Percentiles rank a stretch among this genome's conserved stretches.
Evolutionary conservation across 1,140 invertebrate species (phyloP).

Genomic region (Prorops nasuta): DNA sequence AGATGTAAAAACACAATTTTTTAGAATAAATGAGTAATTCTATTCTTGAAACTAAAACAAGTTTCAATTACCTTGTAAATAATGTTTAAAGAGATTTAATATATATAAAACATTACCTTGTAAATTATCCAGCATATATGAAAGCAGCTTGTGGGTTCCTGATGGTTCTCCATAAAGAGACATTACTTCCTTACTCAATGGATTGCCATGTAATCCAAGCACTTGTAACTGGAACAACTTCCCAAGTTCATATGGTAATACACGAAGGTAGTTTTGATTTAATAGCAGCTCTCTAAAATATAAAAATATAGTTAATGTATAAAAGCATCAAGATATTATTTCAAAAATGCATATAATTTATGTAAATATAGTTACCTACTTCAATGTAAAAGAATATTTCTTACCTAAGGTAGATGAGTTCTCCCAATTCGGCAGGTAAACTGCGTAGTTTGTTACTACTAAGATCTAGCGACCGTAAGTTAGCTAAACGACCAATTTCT

Average conservation of each 20-base stretch:
- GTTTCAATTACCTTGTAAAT: too few species aligned
- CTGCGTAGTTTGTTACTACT: constrained; percentile 92
- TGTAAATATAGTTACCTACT: background rate
- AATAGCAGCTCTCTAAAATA: constrained; percentile 85
- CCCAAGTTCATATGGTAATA: constrained; percentile 94
- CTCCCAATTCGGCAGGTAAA: constrained; percentile 92
- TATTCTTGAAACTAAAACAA: too few species aligned
- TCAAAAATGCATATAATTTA: background rate
- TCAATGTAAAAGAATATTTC: constrained; percentile 15
- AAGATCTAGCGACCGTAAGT: constrained; percentile 85
- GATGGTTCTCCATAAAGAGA: constrained; percentile 89
- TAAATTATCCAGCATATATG: constrained; percentile 91
- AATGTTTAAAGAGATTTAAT: constrained; percentile 1
- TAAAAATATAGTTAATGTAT: constrained; percentile 10
- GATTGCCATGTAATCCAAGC: constrained; percentile 90
- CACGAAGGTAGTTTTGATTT: constrained; percentile 89
- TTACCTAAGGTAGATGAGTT: constrained; percentile 87
- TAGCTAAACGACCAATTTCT: constrained; percentile 81
- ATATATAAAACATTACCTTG: constrained; percentile 68
- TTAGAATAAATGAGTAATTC: too few species aligned
- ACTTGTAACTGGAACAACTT: constrained; percentile 95
- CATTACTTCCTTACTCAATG: constrained; percentile 88
- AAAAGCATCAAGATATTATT: background rate
- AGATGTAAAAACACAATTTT: too few species aligned
- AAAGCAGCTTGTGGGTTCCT: constrained; percentile 90